These are phyloP conservation scores for Gadus macrocephalus DNA, from an alignment of 2,113 vertebrate genomes.

Conservation along the genomic window DNA sequence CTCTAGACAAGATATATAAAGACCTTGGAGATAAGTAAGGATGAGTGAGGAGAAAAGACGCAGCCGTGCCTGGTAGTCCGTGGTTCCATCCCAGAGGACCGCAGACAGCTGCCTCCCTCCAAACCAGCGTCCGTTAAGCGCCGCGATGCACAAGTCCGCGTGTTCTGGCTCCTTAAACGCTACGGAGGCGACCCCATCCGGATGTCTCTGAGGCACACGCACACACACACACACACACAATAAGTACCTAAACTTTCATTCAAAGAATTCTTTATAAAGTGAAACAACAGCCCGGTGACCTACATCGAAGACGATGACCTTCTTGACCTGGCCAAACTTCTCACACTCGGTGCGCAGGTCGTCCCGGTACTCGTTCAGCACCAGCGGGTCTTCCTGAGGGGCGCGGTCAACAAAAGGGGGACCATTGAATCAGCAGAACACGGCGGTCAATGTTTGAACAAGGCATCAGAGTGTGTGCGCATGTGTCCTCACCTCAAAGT, in stretches of 20 bases:
- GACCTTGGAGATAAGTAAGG: too few relatives aligned
- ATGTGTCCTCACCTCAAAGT: conserved; percentile 82
- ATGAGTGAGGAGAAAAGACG: not conserved
- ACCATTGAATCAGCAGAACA: not conserved
- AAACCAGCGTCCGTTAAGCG: conserved; percentile 92
- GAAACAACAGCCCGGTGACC: not conserved
- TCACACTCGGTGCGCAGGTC: conserved; percentile 91
- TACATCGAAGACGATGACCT: conserved; percentile 96
- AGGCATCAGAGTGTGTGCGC: not conserved
- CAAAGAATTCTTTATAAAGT: not conserved
- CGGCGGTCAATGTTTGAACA: not conserved
- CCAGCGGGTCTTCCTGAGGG: conserved; percentile 89
- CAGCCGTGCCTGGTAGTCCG: conserved; percentile 86
- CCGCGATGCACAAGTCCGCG: conserved; percentile 79
- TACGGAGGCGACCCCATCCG: conserved; percentile 92
- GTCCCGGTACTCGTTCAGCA: conserved; percentile 92
- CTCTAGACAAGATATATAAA: too few relatives aligned
- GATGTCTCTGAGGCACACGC: conserved; percentile 79
- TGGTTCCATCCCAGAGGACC: conserved; percentile 85
- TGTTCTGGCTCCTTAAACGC: conserved; percentile 87
- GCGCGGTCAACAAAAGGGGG: not conserved
- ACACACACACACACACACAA: conserved; percentile 33
- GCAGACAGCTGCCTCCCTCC: conserved; percentile 88
- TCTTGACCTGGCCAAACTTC: conserved; percentile 94
- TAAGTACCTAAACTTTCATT: too few relatives aligned